Evolutionary conservation across 1,140 invertebrate species (phyloP).

Genomic region (Trachymyrmex septentrionalis): DNA sequence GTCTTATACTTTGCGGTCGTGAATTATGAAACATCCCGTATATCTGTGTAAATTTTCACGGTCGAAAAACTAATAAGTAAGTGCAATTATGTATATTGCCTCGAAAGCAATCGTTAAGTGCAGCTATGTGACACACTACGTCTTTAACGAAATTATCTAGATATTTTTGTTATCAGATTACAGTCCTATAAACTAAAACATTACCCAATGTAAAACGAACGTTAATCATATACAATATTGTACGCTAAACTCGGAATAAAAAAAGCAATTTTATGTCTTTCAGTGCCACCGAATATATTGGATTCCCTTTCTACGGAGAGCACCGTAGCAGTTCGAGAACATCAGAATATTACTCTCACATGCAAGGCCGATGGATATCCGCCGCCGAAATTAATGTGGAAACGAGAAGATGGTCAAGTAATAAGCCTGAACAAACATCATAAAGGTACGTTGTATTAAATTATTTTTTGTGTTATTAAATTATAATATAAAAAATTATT

Average conservation of each 20-base stretch:
- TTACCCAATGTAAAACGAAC: neutral
- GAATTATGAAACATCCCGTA: too few species aligned
- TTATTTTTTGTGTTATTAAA: neutral
- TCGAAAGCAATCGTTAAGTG: too few species aligned
- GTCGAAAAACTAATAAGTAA: too few species aligned
- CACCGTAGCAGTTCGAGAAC: slow-evolving; percentile 95
- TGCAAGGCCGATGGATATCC: slow-evolving; percentile 96
- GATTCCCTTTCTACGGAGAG: slow-evolving; percentile 94
- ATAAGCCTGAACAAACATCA: slow-evolving; percentile 93
- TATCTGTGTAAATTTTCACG: too few species aligned
- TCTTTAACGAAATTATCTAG: too few species aligned
- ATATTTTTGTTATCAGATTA: too few species aligned
- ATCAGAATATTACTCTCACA: slow-evolving; percentile 95
- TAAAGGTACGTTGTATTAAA: slow-evolving; percentile 90
- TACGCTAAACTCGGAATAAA: neutral
- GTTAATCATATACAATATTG: neutral
- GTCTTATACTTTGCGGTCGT: too few species aligned
- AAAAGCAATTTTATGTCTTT: slow-evolving; percentile 69
- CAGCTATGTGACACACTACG: too few species aligned
- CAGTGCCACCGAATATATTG: slow-evolving; percentile 96
- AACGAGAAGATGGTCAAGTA: slow-evolving; percentile 94
- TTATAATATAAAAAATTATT: neutral
- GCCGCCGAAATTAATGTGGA: slow-evolving; percentile 95
- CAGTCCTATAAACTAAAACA: too few species aligned
- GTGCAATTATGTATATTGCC: too few species aligned